Percentiles rank a stretch among this genome's conserved stretches.
These are phyloP conservation scores for Pholis gunnellus DNA, from an alignment of 2,113 vertebrate genomes.

Conservation along the genomic window DNA sequence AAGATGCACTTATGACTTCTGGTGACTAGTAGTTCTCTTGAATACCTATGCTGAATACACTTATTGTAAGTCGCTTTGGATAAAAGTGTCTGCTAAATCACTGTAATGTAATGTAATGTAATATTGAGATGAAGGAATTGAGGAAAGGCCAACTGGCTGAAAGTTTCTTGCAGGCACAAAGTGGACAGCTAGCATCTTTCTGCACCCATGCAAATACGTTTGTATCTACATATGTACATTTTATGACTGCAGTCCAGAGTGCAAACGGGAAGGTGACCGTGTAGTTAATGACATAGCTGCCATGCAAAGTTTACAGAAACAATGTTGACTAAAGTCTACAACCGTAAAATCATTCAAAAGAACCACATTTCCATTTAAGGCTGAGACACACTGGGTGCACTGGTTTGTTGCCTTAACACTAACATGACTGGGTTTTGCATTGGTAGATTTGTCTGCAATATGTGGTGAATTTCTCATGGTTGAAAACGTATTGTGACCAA, in stretches of 20 bases:
- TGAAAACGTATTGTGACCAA: neutral
- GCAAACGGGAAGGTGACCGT: neutral
- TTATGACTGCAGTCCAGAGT: neutral
- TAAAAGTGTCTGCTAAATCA: no score
- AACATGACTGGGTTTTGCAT: neutral
- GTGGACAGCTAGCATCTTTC: neutral
- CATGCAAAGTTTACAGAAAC: neutral
- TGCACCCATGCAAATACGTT: neutral
- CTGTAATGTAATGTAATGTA: no score
- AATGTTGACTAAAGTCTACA: neutral
- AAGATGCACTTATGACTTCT: no score
- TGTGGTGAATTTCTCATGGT: neutral
- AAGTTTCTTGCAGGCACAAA: neutral
- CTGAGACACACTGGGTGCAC: neutral
- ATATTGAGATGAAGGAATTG: neutral
- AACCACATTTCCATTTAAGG: neutral
- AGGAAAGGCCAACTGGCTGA: neutral
- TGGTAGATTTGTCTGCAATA: neutral
- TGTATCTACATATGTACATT: neutral
- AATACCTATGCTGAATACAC: no score
- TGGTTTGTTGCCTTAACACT: neutral
- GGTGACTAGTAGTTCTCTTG: no score
- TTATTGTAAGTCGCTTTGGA: no score
- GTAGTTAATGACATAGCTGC: conserved; percentile 2
- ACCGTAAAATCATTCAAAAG: neutral